Percentiles rank a stretch among this genome's conserved stretches.
Evolutionary conservation across 2,888 invertebrate species (phyloP).

Genomic region (Caenorhabditis drosophilae): DNA sequence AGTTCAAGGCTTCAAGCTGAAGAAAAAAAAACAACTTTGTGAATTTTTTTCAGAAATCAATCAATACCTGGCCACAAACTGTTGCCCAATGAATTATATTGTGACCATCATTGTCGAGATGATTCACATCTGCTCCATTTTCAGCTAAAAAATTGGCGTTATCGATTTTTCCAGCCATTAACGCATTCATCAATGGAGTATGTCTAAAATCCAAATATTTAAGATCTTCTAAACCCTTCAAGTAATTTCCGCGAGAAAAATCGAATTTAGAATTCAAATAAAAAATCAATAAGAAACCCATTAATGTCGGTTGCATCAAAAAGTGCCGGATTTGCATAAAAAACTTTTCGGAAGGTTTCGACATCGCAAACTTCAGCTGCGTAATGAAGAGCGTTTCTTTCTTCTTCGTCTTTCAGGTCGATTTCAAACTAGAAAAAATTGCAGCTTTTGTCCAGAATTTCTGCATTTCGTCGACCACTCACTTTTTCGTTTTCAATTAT

Average conservation of each 20-base stretch:
- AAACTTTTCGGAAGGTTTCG: constrained; percentile 78
- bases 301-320: constrained; percentile 87
- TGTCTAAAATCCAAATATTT: constrained; percentile 72
- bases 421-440: background rate
- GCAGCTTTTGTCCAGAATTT: background rate
- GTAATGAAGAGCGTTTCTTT: constrained; percentile 85
- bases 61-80: constrained; percentile 70
- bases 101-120: constrained; percentile 90
- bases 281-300: constrained; percentile 74
- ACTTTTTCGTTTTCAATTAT: constrained; percentile 31
- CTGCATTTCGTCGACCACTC: background rate
- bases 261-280: too few species aligned
- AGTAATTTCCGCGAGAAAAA: too few species aligned
- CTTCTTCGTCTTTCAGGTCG: constrained; percentile 51
- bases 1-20: constrained; percentile 50
- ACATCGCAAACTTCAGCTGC: constrained; percentile 79
- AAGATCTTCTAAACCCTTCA: background rate
- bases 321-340: constrained; percentile 81
- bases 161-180: constrained; percentile 87
- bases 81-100: constrained; percentile 98
- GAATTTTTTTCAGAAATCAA: background rate
- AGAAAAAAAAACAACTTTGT: constrained; percentile 4
- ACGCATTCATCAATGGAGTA: constrained; percentile 91
- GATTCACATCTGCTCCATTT: constrained; percentile 85
- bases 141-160: constrained; percentile 85